phyloP scores from a whole-genome alignment of 2,888 invertebrate species.

The Campoplex nolae region DNA sequence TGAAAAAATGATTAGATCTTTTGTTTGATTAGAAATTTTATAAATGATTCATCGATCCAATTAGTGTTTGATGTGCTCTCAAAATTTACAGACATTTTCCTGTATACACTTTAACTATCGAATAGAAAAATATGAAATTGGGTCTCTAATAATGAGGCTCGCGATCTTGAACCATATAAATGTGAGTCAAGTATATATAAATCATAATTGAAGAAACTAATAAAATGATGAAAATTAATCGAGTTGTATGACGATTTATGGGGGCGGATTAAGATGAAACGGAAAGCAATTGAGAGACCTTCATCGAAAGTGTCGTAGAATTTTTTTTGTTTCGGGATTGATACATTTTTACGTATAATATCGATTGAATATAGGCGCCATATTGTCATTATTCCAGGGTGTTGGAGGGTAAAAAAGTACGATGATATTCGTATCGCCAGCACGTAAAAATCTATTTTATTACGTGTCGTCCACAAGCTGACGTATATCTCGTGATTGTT shows the following conservation, averaged over 20 bases:
- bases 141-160: background rate
- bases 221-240: background rate
- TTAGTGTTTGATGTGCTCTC: too few species aligned
- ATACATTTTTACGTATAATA: conserved; percentile 5
- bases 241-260: background rate
- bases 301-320: background rate
- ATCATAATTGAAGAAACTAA: background rate
- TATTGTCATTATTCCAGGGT: background rate
- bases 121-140: background rate
- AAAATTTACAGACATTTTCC: too few species aligned
- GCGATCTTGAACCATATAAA: background rate
- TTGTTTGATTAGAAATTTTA: too few species aligned
- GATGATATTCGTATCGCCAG: background rate
- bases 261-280: conserved; percentile 1
- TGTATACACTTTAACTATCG: too few species aligned
- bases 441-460: conserved; percentile 20
- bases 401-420: background rate
- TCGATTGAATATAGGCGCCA: conserved; percentile 5
- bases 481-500: background rate
- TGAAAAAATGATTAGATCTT: too few species aligned
- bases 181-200: background rate
- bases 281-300: background rate
- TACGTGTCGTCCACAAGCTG: conserved; percentile 10
- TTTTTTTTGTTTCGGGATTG: background rate
- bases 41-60: too few species aligned